Conservation (phyloP, 1,140 invertebrate species). For the Stegodyphus dumicola region DNA sequence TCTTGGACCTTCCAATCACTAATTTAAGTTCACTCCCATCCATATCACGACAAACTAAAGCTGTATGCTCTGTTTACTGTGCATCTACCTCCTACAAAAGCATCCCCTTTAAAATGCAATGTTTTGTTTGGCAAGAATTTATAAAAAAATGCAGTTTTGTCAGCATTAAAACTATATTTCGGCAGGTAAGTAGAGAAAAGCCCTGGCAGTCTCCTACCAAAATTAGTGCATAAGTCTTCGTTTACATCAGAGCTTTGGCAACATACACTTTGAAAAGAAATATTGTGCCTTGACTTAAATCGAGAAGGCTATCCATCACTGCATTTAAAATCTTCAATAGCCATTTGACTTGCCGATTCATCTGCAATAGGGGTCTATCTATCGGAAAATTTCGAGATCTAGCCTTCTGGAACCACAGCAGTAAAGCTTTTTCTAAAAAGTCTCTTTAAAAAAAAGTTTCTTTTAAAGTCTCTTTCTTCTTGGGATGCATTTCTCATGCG, state of each 20-base stretch:
- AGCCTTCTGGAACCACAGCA: not conserved
- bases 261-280: not conserved
- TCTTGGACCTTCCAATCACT: not conserved
- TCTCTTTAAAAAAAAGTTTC: no score
- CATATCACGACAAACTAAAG: not conserved
- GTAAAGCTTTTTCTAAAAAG: not conserved
- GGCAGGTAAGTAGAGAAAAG: not conserved
- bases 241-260: not conserved
- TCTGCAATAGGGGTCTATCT: not conserved
- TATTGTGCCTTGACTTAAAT: not conserved
- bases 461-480: no score
- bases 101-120: not conserved
- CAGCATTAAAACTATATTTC: not conserved
- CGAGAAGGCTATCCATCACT: not conserved
- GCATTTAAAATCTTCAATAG: not conserved
- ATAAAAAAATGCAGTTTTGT: not conserved
- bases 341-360: not conserved
- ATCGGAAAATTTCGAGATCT: not conserved
- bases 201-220: not conserved
- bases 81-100: not conserved
- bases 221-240: not conserved
- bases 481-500: not conserved
- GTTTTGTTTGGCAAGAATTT: not conserved
- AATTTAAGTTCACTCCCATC: not conserved
- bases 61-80: not conserved